A percentile compares a stretch with the other conserved stretches of the same genome.
Conservation (phyloP, 2,113 vertebrate species). For the Sceloporus undulatus region DNA sequence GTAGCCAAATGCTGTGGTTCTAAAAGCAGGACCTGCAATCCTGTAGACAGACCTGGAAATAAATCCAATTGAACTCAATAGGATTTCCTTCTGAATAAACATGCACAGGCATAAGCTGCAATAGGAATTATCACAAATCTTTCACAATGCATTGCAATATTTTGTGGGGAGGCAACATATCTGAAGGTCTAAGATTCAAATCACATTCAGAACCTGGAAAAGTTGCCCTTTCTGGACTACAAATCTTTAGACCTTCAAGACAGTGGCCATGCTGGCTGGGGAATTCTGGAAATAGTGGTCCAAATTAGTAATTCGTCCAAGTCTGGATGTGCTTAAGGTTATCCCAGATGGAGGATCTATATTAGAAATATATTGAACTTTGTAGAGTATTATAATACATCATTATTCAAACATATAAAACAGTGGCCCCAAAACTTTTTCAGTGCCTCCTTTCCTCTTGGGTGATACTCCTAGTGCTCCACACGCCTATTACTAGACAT, state of each 20-base stretch:
- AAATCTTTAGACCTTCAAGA: too few relatives aligned
- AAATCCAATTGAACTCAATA: neutral
- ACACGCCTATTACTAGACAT: too few relatives aligned
- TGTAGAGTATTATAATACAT: neutral
- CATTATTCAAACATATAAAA: neutral
- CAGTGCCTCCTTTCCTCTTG: too few relatives aligned
- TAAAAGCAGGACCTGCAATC: neutral
- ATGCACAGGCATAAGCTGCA: neutral
- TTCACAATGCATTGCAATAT: neutral
- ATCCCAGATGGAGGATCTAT: neutral
- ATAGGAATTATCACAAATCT: slow-evolving; percentile 22
- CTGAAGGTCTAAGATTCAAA: neutral
- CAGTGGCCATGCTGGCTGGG: too few relatives aligned
- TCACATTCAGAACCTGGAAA: too few relatives aligned
- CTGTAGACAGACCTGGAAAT: neutral
- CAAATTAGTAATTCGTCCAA: too few relatives aligned
- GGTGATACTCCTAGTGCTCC: too few relatives aligned
- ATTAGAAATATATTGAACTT: neutral
- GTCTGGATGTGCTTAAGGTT: neutral
- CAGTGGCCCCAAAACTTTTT: too few relatives aligned
- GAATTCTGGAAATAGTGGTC: too few relatives aligned
- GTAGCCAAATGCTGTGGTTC: slow-evolving; percentile 27
- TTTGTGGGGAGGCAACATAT: neutral
- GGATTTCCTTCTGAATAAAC: neutral
- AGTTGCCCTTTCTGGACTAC: too few relatives aligned